Percentiles rank a stretch among this genome's conserved stretches.
These are phyloP conservation scores for Pheosia tremula DNA, from an alignment of 2,888 invertebrate genomes.

Conservation along the genomic window DNA sequence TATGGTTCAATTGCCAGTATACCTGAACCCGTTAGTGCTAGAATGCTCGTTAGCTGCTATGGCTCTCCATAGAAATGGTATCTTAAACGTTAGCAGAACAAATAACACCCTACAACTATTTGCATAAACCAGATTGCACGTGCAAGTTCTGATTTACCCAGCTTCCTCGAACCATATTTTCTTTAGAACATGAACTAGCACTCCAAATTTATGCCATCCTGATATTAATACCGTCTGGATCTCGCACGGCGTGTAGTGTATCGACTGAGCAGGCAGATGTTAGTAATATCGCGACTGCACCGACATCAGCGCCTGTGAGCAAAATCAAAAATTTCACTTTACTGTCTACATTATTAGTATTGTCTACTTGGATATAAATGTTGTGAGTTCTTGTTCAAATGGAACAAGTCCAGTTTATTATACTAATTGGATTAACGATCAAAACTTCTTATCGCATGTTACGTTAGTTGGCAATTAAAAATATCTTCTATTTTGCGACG, in stretches of 20 bases:
- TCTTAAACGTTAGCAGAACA: too few species aligned
- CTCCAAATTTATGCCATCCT: conserved; percentile 2
- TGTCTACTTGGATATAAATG: neutral
- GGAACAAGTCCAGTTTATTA: neutral
- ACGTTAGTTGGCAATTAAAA: too few species aligned
- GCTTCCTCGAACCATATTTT: neutral
- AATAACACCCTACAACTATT: neutral
- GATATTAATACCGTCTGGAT: conserved; percentile 4
- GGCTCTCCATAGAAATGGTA: too few species aligned
- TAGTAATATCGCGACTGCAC: neutral
- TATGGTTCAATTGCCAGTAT: too few species aligned
- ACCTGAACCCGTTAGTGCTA: too few species aligned
- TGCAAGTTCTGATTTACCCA: neutral
- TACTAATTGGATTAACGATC: too few species aligned
- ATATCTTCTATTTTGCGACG: too few species aligned
- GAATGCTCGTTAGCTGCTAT: too few species aligned
- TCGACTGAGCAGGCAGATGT: conserved; percentile 1
- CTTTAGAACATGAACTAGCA: neutral
- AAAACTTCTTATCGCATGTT: too few species aligned
- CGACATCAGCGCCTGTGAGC: neutral
- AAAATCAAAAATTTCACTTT: neutral
- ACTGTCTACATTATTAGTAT: neutral
- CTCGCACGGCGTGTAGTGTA: conserved; percentile 1
- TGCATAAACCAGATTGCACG: neutral
- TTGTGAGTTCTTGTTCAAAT: neutral